phyloP scores from a whole-genome alignment of 23 tunicate species.

The Trididemnum nubilum region DNA sequence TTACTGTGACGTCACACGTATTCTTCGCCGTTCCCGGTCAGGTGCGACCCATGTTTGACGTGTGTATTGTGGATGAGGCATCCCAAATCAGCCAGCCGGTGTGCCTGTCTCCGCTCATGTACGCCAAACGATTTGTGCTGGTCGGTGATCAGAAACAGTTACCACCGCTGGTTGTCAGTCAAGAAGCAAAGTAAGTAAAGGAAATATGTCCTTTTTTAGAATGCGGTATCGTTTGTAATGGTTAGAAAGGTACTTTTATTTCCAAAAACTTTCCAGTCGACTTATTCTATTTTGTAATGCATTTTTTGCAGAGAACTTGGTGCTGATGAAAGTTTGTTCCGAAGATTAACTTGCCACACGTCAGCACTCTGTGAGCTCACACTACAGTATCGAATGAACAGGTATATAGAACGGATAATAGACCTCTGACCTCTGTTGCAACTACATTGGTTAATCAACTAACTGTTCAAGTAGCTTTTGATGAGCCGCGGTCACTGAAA shows the following conservation, averaged over 20 bases:
- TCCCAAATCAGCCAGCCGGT: constrained; percentile 92
- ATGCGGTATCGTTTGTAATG: too few relatives aligned
- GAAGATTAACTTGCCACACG: constrained; percentile 70
- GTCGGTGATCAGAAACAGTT: constrained; percentile 97
- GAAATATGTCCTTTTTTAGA: too few relatives aligned
- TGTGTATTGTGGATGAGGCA: constrained; percentile 97
- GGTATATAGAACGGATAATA: too few relatives aligned
- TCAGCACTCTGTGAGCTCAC: constrained; percentile 77
- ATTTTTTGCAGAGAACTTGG: constrained; percentile 70
- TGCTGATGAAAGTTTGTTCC: constrained; percentile 90
- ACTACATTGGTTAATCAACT: too few relatives aligned
- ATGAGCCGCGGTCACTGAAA: too few relatives aligned
- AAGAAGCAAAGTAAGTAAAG: constrained; percentile 79
- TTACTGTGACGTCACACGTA: constrained; percentile 80
- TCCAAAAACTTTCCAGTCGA: too few relatives aligned
- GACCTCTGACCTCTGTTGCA: too few relatives aligned
- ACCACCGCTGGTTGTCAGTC: constrained; percentile 93
- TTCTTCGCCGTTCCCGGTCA: constrained; percentile 69
- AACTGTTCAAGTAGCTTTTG: too few relatives aligned
- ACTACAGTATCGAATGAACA: constrained; percentile 92
- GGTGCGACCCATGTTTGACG: constrained; percentile 57
- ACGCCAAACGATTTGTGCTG: constrained; percentile 71
- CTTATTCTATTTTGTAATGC: too few relatives aligned
- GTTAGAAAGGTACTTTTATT: too few relatives aligned
- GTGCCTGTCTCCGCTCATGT: constrained; percentile 78